These are phyloP conservation scores for Hybognathus amarus DNA, from an alignment of 2,797 vertebrate species.

Conservation along the genomic window DNA sequence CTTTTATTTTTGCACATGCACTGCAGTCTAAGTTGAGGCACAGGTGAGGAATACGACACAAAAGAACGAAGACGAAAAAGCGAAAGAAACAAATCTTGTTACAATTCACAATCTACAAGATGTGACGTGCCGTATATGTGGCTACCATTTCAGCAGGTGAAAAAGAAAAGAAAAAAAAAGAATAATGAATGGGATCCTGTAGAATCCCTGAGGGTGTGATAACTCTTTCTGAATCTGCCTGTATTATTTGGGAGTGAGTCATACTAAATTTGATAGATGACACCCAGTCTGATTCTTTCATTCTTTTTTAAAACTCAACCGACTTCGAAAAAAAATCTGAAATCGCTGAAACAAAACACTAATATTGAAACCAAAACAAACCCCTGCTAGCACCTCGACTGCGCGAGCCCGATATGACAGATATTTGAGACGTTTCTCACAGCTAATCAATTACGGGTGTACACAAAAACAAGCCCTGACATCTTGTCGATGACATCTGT, in stretches of 20 bases:
- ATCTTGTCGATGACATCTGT: conserved; percentile 49
- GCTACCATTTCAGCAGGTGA: conserved; percentile 34
- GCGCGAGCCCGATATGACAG: conserved; percentile 24
- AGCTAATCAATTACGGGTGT: conserved; percentile 43
- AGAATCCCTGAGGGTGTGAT: conserved; percentile 39
- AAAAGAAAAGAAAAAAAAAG: background rate
- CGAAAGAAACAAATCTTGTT: conserved; percentile 36
- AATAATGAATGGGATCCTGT: conserved; percentile 29
- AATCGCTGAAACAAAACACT: conserved; percentile 8
- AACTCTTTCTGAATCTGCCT: conserved; percentile 45
- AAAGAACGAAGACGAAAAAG: conserved; percentile 4
- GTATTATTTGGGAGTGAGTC: conserved; percentile 42
- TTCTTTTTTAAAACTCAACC: background rate
- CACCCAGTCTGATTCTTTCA: conserved; percentile 11
- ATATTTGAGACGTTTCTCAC: conserved; percentile 42
- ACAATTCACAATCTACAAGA: conserved; percentile 35
- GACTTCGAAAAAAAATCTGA: background rate
- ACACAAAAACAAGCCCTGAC: conserved; percentile 39
- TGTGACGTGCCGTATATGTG: conserved; percentile 24
- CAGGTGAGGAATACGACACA: conserved; percentile 29
- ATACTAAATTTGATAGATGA: conserved; percentile 45
- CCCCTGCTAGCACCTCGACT: background rate
- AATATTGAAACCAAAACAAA: conserved; percentile 23
- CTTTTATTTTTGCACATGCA: background rate
- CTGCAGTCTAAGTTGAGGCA: conserved; percentile 17